Evolutionary conservation across 2,113 vertebrate genomes (phyloP).

Genomic region (Glareola pratincola): DNA sequence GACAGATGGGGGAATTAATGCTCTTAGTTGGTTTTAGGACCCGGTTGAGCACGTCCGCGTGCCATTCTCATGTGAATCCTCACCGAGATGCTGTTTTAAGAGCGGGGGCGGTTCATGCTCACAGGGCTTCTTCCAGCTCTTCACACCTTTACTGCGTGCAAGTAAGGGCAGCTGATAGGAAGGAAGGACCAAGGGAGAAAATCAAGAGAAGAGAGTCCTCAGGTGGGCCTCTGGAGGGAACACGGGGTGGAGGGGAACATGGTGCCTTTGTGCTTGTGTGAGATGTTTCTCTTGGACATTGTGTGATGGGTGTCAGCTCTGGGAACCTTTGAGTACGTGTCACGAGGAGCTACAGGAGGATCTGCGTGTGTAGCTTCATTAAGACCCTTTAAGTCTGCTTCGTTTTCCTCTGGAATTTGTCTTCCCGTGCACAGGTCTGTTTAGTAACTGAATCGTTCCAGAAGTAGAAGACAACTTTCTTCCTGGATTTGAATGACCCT

Average conservation of each 20-base stretch:
- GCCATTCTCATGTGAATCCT: not conserved
- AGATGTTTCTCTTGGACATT: not conserved
- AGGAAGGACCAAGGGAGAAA: not conserved
- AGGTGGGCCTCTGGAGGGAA: not conserved
- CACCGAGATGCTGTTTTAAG: not conserved
- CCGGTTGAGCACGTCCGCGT: not conserved
- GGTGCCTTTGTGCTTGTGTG: not conserved
- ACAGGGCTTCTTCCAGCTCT: not conserved
- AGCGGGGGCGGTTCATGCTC: not conserved
- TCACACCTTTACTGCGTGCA: not conserved
- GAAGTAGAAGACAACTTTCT: not conserved
- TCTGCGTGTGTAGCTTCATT: too few relatives aligned
- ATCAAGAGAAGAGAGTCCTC: not conserved
- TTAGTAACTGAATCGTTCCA: not conserved
- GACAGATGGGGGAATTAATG: not conserved
- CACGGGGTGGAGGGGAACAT: not conserved
- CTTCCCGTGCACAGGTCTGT: not conserved
- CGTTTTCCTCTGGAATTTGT: too few relatives aligned
- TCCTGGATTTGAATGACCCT: not conserved
- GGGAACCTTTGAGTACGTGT: not conserved
- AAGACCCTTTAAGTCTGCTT: not conserved
- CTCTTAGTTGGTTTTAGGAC: not conserved
- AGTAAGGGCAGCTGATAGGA: not conserved
- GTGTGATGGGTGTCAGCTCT: not conserved
- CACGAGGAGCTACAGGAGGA: not conserved